phyloP scores from a whole-genome alignment of 2,888 invertebrate genomes.

The Apotomis betuletana region DNA sequence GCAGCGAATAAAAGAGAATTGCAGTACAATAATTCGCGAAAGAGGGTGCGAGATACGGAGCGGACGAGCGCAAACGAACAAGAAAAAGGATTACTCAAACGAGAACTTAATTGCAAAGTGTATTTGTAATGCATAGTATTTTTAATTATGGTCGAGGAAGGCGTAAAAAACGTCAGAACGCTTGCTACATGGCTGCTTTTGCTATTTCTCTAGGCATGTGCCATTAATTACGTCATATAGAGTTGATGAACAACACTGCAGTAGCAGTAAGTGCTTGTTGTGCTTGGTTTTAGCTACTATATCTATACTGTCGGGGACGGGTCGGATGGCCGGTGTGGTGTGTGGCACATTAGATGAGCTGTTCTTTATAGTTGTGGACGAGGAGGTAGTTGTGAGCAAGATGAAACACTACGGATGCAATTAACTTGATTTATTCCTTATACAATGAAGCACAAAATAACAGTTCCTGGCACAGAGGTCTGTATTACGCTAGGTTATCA shows the following conservation, averaged over 20 bases:
- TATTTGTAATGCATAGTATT: conserved; percentile 20
- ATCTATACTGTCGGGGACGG: too few species aligned
- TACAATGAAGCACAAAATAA: too few species aligned
- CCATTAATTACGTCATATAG: not conserved
- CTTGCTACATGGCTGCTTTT: conserved; percentile 9
- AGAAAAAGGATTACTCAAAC: conserved; percentile 30
- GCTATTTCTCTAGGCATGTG: not conserved
- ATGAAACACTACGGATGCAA: too few species aligned
- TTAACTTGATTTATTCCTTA: too few species aligned
- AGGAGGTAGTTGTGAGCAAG: too few species aligned
- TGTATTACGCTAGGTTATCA: too few species aligned
- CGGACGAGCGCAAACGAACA: conserved; percentile 27
- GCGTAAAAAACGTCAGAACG: not conserved
- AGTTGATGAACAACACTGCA: not conserved
- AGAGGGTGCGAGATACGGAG: conserved; percentile 29
- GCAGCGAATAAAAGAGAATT: conserved; percentile 37
- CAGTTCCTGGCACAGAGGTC: too few species aligned
- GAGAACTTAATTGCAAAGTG: conserved; percentile 34
- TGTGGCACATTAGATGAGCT: too few species aligned
- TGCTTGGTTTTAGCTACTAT: not conserved
- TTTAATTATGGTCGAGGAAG: conserved; percentile 19
- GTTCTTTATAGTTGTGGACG: too few species aligned
- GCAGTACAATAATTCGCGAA: conserved; percentile 35
- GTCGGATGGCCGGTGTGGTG: too few species aligned
- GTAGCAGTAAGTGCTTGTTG: not conserved